These are phyloP conservation scores for Meteorus colon DNA, from an alignment of 2,888 invertebrate species.

Conservation along the genomic window DNA sequence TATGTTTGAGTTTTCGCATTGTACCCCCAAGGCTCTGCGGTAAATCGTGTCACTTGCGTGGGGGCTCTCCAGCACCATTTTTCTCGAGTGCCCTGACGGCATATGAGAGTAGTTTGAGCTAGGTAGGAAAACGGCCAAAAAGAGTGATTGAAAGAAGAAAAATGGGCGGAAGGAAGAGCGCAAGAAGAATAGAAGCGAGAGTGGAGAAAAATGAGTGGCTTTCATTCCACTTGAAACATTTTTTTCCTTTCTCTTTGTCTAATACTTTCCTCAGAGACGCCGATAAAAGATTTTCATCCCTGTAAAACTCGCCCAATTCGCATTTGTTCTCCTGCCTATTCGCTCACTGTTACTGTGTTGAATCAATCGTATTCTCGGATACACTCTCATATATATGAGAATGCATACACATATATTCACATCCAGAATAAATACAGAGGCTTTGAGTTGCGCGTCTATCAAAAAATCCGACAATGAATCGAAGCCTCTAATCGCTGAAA, in stretches of 20 bases:
- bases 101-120: slow-evolving; percentile 52
- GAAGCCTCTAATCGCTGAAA: slow-evolving; percentile 25
- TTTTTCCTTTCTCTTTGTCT: background rate
- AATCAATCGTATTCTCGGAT: background rate
- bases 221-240: slow-evolving; percentile 18
- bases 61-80: slow-evolving; percentile 58
- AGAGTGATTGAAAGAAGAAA: background rate
- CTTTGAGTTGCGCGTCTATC: slow-evolving; percentile 2
- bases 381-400: background rate
- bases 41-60: slow-evolving; percentile 51
- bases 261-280: background rate
- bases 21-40: slow-evolving; percentile 40
- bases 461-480: slow-evolving; percentile 20
- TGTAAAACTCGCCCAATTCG: slow-evolving; percentile 4
- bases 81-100: slow-evolving; percentile 58
- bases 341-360: background rate
- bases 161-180: background rate
- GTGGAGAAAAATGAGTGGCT: slow-evolving; percentile 24
- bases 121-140: slow-evolving; percentile 25
- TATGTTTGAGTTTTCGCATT: slow-evolving; percentile 19
- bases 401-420: background rate
- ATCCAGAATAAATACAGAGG: slow-evolving; percentile 1
- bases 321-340: slow-evolving; percentile 6
- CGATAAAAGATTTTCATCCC: slow-evolving; percentile 25
- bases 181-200: slow-evolving; percentile 4